phyloP scores from a whole-genome alignment of 1,140 invertebrate species.

The Drosophila virilis region DNA sequence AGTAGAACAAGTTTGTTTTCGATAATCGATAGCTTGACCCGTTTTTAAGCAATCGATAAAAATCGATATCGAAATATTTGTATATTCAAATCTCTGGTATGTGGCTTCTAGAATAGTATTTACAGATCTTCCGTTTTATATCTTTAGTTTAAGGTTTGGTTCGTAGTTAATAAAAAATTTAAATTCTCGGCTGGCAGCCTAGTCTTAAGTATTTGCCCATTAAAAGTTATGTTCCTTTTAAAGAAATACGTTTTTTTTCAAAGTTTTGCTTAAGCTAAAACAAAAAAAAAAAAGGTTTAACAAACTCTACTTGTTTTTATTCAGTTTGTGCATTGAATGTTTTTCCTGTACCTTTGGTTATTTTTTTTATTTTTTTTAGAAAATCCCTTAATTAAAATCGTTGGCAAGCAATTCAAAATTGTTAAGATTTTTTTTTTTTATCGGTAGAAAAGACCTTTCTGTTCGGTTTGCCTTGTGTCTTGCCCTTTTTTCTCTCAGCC shows the following conservation, averaged over 20 bases:
- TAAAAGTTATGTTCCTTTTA: neutral
- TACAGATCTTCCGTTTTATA: too few species aligned
- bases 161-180: too few species aligned
- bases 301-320: neutral
- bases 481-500: neutral
- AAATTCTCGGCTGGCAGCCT: too few species aligned
- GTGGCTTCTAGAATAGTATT: too few species aligned
- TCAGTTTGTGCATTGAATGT: neutral
- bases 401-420: neutral
- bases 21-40: too few species aligned
- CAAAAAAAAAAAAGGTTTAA: neutral
- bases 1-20: too few species aligned
- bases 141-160: too few species aligned
- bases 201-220: too few species aligned
- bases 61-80: too few species aligned
- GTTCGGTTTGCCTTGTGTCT: neutral
- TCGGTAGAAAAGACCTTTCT: neutral
- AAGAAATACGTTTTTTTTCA: neutral
- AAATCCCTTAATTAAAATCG: neutral
- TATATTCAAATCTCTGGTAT: too few species aligned
- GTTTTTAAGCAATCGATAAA: too few species aligned
- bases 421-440: neutral
- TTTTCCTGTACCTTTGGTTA: neutral
- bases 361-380: too few species aligned
- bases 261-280: neutral